These are phyloP conservation scores for Sialia sialis DNA, from an alignment of 2,113 vertebrate species.

Conservation along the genomic window DNA sequence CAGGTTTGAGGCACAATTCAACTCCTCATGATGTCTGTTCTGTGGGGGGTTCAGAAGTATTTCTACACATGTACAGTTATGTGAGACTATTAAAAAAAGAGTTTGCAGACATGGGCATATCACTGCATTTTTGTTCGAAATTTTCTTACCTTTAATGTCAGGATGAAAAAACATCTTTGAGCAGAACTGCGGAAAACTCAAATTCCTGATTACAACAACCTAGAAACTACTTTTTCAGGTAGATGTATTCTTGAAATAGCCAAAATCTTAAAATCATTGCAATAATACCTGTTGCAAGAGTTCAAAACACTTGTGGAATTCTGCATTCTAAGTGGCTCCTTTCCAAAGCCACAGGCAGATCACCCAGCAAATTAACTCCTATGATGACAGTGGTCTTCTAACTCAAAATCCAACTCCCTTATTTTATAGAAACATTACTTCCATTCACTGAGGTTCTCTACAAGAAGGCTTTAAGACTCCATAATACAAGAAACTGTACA, in stretches of 20 bases:
- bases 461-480: neutral
- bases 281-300: neutral
- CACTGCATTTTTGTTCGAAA: neutral
- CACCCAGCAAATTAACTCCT: neutral
- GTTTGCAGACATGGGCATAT: fast-evolving
- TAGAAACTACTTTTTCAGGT: neutral
- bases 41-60: neutral
- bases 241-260: neutral
- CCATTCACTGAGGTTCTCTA: neutral
- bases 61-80: neutral
- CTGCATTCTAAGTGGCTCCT: neutral
- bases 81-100: neutral
- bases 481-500: neutral
- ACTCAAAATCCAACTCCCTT: neutral
- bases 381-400: neutral
- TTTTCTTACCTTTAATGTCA: neutral
- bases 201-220: neutral
- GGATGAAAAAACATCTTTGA: neutral
- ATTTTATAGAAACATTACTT: neutral
- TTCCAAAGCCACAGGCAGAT: neutral
- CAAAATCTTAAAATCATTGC: neutral
- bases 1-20: neutral
- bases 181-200: neutral
- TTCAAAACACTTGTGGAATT: neutral
- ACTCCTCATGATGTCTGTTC: neutral